phyloP scores from a whole-genome alignment of 2,797 vertebrate species.

The Esox lucius region DNA sequence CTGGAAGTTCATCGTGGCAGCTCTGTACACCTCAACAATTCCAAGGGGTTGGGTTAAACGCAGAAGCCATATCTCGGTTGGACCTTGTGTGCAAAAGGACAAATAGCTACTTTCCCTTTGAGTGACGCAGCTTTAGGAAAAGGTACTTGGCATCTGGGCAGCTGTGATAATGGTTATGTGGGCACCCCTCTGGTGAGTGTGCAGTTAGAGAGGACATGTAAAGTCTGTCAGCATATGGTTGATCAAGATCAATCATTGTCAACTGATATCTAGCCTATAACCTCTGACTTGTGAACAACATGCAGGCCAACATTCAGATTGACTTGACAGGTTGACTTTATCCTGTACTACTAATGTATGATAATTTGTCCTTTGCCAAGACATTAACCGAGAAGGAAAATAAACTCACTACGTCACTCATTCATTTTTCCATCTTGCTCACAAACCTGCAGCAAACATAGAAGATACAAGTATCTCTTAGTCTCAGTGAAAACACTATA shows the following conservation, averaged over 20 bases:
- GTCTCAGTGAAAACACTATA: too few species aligned
- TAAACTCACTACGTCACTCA: neutral
- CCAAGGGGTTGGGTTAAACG: too few species aligned
- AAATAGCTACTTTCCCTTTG: too few species aligned
- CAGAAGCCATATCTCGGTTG: too few species aligned
- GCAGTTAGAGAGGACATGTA: conserved; percentile 40
- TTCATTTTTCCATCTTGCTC: neutral
- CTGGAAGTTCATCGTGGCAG: too few species aligned
- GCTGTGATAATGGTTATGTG: conserved; percentile 56
- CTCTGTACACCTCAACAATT: too few species aligned
- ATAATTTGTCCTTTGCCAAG: neutral
- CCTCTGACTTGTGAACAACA: conserved; percentile 20
- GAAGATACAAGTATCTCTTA: neutral
- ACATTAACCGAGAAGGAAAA: neutral
- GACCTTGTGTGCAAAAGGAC: too few species aligned
- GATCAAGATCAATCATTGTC: conserved; percentile 24
- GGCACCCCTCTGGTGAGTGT: conserved; percentile 35
- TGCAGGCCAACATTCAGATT: neutral
- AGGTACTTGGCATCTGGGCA: neutral
- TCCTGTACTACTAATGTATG: neutral
- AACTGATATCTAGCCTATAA: conserved; percentile 33
- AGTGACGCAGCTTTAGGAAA: too few species aligned
- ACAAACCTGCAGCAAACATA: neutral
- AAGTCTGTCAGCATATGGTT: conserved; percentile 35
- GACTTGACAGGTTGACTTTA: neutral